Evolutionary conservation across 2,888 invertebrate species (phyloP), one percentile per base, ranked within the genome.

Genomic region (Quadroppia sp.): DNA sequence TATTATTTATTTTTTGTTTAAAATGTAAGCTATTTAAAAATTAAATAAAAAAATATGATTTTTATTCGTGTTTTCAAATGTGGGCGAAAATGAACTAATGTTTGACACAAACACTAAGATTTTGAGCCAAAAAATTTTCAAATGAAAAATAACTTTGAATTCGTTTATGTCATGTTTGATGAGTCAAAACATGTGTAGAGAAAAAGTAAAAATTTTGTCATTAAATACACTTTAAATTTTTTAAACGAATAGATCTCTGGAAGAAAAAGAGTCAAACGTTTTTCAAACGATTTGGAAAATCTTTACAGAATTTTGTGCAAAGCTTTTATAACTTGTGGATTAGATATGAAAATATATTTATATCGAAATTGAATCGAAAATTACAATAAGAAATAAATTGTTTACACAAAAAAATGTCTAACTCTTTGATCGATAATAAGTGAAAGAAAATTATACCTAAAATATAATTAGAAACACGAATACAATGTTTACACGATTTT

Each of bases 401-500:
- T 4, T 36, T 36, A 36, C n/a, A n/a, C n/a, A n/a, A n/a, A 36
- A 36, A 36, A 48, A 48, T 48, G 6, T 42, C 42, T 42, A 67
- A 67, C 67, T 42, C 67, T 67, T 67, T 42, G 25, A 61, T 61
- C 61, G 61, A 23, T 42, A 67, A 42, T 42, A 67, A 30, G 30
- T 20, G 3, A 64, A 1, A 61, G 32, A 61, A 30, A 61, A 61
- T 61, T 61, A 61, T 61, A 42, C 67, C 67, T 42, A 36, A 67
- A 67, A 67, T 64, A 36, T 45, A 67, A 67, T 67, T 67, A 67
- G 42, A 67, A 67, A 36, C 67, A 67, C 67, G 67, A 36, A 23
- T 67, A 67, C 9, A 61, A 61, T 61, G n/a, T 67, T 17, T 20
- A 40, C 67, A 67, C 67, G 67, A 67, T 67, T 67, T 42, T 42